Percentiles rank a stretch among this genome's conserved stretches.
These are phyloP conservation scores for Slavum lentiscoides DNA, from an alignment of 2,888 invertebrate species.

Conservation along the genomic window DNA sequence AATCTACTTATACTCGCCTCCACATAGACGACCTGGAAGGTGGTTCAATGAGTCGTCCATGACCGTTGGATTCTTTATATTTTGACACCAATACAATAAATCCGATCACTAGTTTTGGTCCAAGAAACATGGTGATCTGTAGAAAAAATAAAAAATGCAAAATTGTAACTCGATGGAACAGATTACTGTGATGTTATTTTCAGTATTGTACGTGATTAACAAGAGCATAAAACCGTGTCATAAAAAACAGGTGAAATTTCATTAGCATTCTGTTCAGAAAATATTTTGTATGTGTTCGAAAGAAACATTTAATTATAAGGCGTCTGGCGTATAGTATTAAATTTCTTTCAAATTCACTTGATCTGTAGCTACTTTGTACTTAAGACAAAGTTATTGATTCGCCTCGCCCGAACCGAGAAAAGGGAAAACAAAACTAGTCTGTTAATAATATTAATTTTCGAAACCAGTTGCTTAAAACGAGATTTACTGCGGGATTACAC, in stretches of 20 bases:
- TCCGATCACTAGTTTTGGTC: conserved; percentile 30
- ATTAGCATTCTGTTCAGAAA: not conserved
- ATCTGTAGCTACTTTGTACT: not conserved
- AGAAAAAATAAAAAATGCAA: not conserved
- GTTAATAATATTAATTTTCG: not conserved
- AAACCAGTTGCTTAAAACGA: no score
- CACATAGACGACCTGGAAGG: conserved; percentile 86
- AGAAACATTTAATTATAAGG: no score
- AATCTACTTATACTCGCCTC: conserved; percentile 62
- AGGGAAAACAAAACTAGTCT: not conserved
- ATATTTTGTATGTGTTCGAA: no score
- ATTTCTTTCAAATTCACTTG: not conserved
- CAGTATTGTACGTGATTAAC: not conserved
- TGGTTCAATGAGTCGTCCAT: conserved; percentile 80
- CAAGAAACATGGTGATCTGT: conserved; percentile 25
- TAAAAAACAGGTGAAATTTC: not conserved
- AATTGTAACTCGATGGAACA: not conserved
- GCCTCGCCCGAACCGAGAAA: not conserved
- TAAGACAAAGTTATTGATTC: not conserved
- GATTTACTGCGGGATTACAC: no score
- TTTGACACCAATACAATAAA: conserved; percentile 23
- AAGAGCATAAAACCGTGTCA: not conserved
- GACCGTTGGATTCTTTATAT: conserved; percentile 61
- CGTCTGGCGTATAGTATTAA: no score
- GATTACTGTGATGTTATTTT: not conserved